Base-by-base conservation (phyloP, 2,888 invertebrate genomes). In the Meta bourneti region DNA sequence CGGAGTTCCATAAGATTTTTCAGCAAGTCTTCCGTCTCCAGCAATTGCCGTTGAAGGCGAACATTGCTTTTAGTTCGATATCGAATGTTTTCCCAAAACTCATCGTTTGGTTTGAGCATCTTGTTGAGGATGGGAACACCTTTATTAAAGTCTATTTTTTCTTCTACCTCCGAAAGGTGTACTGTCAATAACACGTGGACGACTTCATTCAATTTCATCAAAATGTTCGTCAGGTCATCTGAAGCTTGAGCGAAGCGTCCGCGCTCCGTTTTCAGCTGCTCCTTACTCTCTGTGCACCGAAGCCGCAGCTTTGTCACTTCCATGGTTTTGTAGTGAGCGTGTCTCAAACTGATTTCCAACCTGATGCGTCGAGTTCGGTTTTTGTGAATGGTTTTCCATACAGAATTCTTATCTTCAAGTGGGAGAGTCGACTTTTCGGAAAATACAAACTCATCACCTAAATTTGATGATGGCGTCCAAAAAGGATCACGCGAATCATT, bases 401-500 rank as follows among this genome's bases (percentile, higher is more conserved):
- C 13, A 13, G 48, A 5, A 7, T n/a, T 77, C 16, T 70, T 69
- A 11, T 34, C 34, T 34, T 4, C 34, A 34, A 34, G 4, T 34
- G 4, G 4, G 34, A 34, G 34, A 34, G 4, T 34, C 34, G 34
- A 34, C 1, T 34, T 8, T 6, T 49, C 9, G 20, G 71, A 0
- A 6, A 9, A 13, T 16, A 79, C 16, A 71, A 79, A 51, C 16
- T 79, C 69, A 8, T 13, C 7, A 8, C 13, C 54, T 20, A 71
- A 7, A n/a, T 19, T 19, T 7, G 49, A 49, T 7, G 52, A 9
- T n/a, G 86, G 70, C 13, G 13, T 20, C 79, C 79, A 79, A 19
- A 71, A 86, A 5, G 78, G 86, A 61, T 86, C n/a, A n/a, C n/a
- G n/a, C n/a, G n/a, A n/a, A n/a, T n/a, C 79, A 6, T 71, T 20